Evolutionary conservation across 92 coral and sea anemone species (phyloP).

Genomic region (Zoanthus sociatus): DNA sequence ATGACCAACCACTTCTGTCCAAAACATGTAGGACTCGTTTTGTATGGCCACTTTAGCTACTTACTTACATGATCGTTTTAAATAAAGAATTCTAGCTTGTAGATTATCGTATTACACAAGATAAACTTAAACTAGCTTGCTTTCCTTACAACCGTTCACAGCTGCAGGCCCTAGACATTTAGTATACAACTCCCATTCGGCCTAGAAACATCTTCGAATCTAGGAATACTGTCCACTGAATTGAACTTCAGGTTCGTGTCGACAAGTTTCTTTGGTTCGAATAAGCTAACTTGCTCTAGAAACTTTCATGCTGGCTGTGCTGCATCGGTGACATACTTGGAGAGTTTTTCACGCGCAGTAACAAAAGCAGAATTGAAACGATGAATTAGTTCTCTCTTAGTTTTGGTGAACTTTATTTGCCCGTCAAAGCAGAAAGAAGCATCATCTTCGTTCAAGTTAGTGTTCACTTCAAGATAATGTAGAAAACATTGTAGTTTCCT

Average conservation of each 20-base stretch:
- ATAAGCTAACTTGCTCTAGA: conserved; percentile 1
- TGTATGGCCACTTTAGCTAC: not conserved
- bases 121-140: not conserved
- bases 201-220: conserved; percentile 63
- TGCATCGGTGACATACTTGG: conserved; percentile 27
- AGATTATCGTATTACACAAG: not conserved
- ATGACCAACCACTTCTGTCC: too few relatives aligned
- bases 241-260: conserved; percentile 15
- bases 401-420: too few relatives aligned
- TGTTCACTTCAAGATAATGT: too few relatives aligned
- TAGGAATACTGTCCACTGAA: conserved; percentile 62
- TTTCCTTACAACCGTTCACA: conserved; percentile 47
- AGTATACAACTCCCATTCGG: conserved; percentile 51
- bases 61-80: not conserved
- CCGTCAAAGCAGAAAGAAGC: too few relatives aligned
- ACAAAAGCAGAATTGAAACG: too few relatives aligned
- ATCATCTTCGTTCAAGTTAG: too few relatives aligned
- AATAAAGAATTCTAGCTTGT: not conserved
- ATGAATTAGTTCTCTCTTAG: too few relatives aligned
- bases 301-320: conserved; percentile 40
- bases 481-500: too few relatives aligned
- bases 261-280: not conserved
- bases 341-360: conserved; percentile 14
- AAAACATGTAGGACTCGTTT: too few relatives aligned
- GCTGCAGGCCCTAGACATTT: conserved; percentile 54